Evolutionary conservation across 2,888 invertebrate genomes (phyloP).

Genomic region (Deroplatys truncata): DNA sequence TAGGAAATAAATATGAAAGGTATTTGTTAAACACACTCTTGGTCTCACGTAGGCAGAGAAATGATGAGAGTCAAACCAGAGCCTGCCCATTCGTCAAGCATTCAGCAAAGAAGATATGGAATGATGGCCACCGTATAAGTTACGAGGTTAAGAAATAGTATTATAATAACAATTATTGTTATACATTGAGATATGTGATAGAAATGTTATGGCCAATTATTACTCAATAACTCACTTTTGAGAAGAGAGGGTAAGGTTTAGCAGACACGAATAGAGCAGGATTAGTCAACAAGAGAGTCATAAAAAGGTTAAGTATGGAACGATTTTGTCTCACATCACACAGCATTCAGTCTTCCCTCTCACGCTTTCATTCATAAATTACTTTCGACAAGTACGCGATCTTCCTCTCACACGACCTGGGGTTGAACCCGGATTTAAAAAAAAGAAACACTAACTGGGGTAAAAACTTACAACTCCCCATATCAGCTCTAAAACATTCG

Average conservation of each 20-base stretch:
- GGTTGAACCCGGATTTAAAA: not conserved
- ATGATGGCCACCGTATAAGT: constrained; percentile 5
- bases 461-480: not conserved
- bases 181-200: not conserved
- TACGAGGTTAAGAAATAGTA: not conserved
- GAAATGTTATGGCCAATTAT: not conserved
- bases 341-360: not conserved
- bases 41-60: not conserved
- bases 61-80: not conserved
- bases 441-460: not conserved
- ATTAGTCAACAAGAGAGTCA: not conserved
- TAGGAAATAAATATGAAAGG: not conserved
- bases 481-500: not conserved
- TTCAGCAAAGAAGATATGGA: constrained; percentile 10
- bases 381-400: not conserved
- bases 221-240: not conserved
- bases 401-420: not conserved
- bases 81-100: not conserved
- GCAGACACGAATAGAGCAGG: not conserved
- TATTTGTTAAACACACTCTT: not conserved
- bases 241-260: not conserved
- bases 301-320: not conserved
- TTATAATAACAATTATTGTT: not conserved
- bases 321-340: not conserved
- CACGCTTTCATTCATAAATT: not conserved